phyloP scores from a whole-genome alignment of 2,113 vertebrate species.

The Pseudorhombus dupliciocellatus region DNA sequence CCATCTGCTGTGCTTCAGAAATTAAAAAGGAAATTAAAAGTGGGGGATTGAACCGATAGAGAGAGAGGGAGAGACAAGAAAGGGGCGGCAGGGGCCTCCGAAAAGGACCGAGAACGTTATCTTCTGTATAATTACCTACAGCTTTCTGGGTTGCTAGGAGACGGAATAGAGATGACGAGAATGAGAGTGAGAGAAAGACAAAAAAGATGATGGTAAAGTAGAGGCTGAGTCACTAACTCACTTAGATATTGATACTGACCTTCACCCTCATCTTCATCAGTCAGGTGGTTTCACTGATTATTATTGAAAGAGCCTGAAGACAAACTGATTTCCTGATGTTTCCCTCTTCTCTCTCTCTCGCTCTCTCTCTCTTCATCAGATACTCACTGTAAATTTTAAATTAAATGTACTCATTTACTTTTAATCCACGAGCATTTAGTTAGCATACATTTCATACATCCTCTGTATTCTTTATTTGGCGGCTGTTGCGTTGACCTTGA shows the following conservation, averaged over 20 bases:
- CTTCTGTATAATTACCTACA: slow-evolving; percentile 66
- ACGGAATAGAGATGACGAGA: slow-evolving; percentile 50
- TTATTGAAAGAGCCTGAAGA: background rate
- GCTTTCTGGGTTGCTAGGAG: slow-evolving; percentile 74
- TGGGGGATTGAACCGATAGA: slow-evolving; percentile 32
- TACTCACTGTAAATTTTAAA: too few relatives aligned
- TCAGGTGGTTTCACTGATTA: background rate
- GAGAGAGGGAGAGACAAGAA: background rate
- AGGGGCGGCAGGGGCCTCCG: background rate
- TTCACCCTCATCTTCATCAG: background rate
- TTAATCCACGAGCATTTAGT: too few relatives aligned
- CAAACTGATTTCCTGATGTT: too few relatives aligned
- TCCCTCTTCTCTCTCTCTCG: too few relatives aligned
- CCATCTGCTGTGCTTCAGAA: background rate
- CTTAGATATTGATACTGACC: slow-evolving; percentile 42
- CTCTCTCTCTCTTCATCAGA: too few relatives aligned
- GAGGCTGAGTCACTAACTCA: slow-evolving; percentile 54
- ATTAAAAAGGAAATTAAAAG: slow-evolving; percentile 60
- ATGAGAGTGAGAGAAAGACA: background rate
- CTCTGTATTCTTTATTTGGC: too few relatives aligned
- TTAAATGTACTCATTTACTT: too few relatives aligned
- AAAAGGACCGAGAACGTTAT: slow-evolving; percentile 60
- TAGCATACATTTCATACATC: too few relatives aligned
- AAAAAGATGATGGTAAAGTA: background rate
- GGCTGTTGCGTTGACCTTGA: background rate